Evolutionary conservation across 2,797 vertebrate genomes (phyloP).

Genomic region (Chaenodraco wilsoni): DNA sequence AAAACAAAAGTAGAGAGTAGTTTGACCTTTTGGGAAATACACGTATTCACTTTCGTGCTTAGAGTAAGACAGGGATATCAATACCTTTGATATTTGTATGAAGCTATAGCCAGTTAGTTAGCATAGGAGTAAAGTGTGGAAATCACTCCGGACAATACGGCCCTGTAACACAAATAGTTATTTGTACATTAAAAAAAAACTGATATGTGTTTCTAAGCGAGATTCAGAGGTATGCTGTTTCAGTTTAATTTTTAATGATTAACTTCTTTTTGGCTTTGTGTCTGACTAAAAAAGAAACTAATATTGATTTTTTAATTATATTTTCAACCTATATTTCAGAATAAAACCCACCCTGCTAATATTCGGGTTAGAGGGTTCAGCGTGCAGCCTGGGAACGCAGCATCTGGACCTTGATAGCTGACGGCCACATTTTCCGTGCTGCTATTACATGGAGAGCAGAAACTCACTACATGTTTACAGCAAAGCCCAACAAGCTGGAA

Average conservation of each 20-base stretch:
- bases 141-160: neutral
- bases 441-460: constrained; percentile 35
- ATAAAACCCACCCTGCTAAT: constrained; percentile 30
- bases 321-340: constrained; percentile 25
- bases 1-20: neutral
- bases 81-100: neutral
- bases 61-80: neutral
- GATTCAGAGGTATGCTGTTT: neutral
- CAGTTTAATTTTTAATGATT: neutral
- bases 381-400: constrained; percentile 74
- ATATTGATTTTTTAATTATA: constrained; percentile 21
- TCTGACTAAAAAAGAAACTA: neutral
- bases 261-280: neutral
- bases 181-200: neutral
- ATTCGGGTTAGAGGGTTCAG: constrained; percentile 64
- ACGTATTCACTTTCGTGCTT: neutral
- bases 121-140: neutral
- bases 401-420: constrained; percentile 76
- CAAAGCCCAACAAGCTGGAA: constrained; percentile 26
- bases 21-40: neutral
- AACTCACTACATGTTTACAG: constrained; percentile 49
- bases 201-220: neutral
- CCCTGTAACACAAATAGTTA: neutral
- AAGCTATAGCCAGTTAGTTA: neutral
- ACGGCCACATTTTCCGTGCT: constrained; percentile 27